A percentile compares a stretch with the other conserved stretches of the same genome.
Evolutionary conservation across 2,888 invertebrate species (phyloP).

Genomic region (Celastrina argiolus): DNA sequence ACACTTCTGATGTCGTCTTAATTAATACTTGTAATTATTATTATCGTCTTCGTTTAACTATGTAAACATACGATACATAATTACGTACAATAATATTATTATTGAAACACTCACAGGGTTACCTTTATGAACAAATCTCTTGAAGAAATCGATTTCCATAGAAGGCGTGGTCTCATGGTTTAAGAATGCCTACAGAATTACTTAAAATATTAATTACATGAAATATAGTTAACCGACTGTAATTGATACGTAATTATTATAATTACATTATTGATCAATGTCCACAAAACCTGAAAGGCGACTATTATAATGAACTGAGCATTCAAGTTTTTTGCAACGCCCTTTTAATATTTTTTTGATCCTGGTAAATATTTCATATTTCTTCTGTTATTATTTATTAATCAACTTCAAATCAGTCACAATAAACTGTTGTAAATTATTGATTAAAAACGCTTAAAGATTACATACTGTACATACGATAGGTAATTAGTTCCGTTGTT

Average conservation of each 20-base stretch:
- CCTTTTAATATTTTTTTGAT: background rate
- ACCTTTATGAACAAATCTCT: background rate
- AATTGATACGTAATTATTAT: conserved; percentile 20
- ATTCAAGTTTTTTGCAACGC: background rate
- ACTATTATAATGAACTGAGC: conserved; percentile 7
- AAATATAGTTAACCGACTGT: background rate
- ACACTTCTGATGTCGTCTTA: background rate
- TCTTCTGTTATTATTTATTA: background rate
- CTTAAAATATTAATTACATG: conserved; percentile 5
- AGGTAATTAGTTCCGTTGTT: too few relatives aligned
- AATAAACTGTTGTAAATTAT: too few relatives aligned
- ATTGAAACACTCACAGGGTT: background rate
- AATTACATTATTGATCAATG: conserved; percentile 7
- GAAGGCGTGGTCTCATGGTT: background rate
- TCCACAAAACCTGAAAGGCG: background rate
- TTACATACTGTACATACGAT: too few relatives aligned
- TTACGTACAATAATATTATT: background rate
- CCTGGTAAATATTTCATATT: background rate
- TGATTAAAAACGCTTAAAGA: too few relatives aligned
- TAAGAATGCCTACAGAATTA: conserved; percentile 2
- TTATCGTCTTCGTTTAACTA: background rate
- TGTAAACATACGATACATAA: too few relatives aligned
- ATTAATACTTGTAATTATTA: background rate
- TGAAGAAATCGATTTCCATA: background rate
- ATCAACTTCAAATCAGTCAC: background rate